These are phyloP conservation scores for Ochropacha duplaris DNA, from an alignment of 2,888 invertebrate genomes.

Conservation along the genomic window DNA sequence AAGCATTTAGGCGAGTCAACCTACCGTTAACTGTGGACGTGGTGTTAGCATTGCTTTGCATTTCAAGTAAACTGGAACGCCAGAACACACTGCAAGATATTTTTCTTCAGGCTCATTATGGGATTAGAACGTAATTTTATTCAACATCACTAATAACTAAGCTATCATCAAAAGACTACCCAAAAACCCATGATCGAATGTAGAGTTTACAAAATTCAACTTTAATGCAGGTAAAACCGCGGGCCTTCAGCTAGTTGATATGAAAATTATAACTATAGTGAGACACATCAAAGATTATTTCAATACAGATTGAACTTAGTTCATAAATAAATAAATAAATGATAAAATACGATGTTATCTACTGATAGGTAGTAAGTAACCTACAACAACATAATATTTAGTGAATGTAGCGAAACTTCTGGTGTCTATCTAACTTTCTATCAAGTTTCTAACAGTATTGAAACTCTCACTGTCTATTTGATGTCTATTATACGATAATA, in stretches of 20 bases:
- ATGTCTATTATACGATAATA: neutral
- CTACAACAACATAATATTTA: neutral
- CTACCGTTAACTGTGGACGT: too few relatives aligned
- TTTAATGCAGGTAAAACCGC: neutral
- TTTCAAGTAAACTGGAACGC: too few relatives aligned
- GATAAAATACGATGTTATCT: neutral
- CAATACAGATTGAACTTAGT: neutral
- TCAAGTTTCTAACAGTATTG: neutral
- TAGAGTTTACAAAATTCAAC: too few relatives aligned
- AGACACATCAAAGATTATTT: neutral
- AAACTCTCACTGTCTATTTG: neutral
- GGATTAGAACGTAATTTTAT: too few relatives aligned
- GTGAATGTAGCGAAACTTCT: neutral
- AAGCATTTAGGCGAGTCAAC: too few relatives aligned
- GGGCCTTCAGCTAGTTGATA: neutral
- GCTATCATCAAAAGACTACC: too few relatives aligned
- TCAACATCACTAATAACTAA: too few relatives aligned
- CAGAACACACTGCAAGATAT: too few relatives aligned
- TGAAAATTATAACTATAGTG: neutral
- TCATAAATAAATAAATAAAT: neutral
- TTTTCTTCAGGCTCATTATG: too few relatives aligned
- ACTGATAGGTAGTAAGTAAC: neutral
- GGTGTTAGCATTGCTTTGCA: too few relatives aligned
- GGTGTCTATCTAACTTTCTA: slow-evolving; percentile 1
- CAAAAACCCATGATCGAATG: too few relatives aligned